Conservation (phyloP, 1,140 invertebrate species). For the Drosophila insularis region DNA sequence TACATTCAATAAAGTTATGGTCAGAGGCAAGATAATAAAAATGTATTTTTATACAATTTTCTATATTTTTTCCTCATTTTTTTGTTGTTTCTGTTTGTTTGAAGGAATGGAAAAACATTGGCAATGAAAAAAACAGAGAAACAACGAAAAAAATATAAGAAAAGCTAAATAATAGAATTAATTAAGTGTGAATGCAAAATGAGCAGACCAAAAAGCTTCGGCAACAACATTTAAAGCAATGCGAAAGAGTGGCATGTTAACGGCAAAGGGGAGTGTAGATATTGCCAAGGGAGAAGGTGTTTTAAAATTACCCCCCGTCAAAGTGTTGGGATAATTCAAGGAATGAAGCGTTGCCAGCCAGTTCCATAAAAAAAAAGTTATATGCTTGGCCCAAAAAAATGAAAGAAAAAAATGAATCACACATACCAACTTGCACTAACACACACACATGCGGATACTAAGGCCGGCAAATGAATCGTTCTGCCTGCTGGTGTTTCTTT, state of each 20-base stretch:
- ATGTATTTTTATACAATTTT: conserved; percentile 52
- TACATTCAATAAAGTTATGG: conserved; percentile 22
- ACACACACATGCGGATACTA: conserved; percentile 22
- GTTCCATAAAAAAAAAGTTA: conserved; percentile 67
- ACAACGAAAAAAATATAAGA: conserved; percentile 29
- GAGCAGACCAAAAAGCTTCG: conserved; percentile 51
- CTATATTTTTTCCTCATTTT: neutral
- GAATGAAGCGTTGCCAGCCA: conserved; percentile 52
- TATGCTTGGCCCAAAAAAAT: conserved; percentile 55
- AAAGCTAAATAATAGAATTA: conserved; percentile 54
- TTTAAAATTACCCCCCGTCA: conserved; percentile 58
- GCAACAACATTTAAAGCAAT: conserved; percentile 34
- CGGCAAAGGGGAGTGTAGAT: too few species aligned
- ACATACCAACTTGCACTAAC: conserved; percentile 40
- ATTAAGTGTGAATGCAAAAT: conserved; percentile 67
- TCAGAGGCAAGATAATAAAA: conserved; percentile 62
- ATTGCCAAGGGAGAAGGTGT: neutral
- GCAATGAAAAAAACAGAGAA: conserved; percentile 3
- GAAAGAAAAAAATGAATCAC: conserved; percentile 57
- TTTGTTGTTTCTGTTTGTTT: conserved; percentile 26
- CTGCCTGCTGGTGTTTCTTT: conserved; percentile 12
- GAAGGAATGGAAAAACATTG: conserved; percentile 18
- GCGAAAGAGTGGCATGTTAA: neutral
- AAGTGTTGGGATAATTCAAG: conserved; percentile 57
- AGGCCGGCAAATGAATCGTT: conserved; percentile 61